A percentile compares a stretch with the other conserved stretches of the same genome.
These are phyloP conservation scores for Drosophila leontia DNA, from an alignment of 1,140 invertebrate genomes.

Conservation along the genomic window DNA sequence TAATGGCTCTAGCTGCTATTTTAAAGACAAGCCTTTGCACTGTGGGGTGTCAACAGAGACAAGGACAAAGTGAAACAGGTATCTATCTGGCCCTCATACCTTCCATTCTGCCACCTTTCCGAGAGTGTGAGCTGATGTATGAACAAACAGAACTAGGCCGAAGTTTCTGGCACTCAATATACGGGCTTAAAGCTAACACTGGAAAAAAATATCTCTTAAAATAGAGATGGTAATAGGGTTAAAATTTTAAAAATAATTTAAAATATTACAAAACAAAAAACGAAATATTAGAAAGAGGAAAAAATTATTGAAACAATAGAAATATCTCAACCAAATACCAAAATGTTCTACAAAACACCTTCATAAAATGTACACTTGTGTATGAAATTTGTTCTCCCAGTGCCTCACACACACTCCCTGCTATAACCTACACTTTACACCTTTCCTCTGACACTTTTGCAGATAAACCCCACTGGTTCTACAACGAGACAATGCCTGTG, in stretches of 20 bases:
- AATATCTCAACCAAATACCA: too few relatives aligned
- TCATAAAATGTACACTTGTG: too few relatives aligned
- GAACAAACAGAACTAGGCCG: slow-evolving; percentile 20
- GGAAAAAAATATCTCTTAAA: neutral
- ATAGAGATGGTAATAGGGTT: neutral
- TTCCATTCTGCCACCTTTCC: neutral
- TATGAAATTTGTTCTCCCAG: neutral
- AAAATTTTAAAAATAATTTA: neutral
- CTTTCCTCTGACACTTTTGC: slow-evolving; percentile 1
- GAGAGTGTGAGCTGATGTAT: slow-evolving; percentile 3
- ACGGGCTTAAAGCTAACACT: slow-evolving; percentile 16
- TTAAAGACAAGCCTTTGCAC: too few relatives aligned
- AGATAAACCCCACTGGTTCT: slow-evolving; percentile 80
- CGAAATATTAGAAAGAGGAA: neutral
- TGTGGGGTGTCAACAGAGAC: slow-evolving; percentile 30
- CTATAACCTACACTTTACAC: slow-evolving; percentile 2
- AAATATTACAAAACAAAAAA: neutral
- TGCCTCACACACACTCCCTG: neutral
- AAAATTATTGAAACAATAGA: too few relatives aligned
- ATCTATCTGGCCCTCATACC: neutral
- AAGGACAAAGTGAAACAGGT: slow-evolving; percentile 49
- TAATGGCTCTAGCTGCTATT: too few relatives aligned
- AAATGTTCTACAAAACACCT: too few relatives aligned
- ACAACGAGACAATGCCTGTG: slow-evolving; percentile 75
- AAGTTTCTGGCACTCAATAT: slow-evolving; percentile 18